Percentiles rank a stretch among this genome's conserved stretches.
Conservation (phyloP, 2,797 vertebrate species). For the Peromyscus eremicus region DNA sequence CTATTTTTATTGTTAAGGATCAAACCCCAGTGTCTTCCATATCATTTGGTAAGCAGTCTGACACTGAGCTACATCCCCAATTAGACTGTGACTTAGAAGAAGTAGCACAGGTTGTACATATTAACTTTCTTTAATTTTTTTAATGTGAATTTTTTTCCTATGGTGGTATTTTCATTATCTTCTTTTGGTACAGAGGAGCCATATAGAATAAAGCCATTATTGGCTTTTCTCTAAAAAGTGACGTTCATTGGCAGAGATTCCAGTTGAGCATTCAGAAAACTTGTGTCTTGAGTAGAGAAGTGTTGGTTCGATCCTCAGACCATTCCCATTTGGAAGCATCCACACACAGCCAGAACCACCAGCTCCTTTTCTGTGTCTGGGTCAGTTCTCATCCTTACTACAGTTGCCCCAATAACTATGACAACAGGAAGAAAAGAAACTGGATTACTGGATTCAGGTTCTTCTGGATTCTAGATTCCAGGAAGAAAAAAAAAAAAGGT, state of each 20-base stretch:
- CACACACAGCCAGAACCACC: background rate
- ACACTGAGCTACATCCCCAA: background rate
- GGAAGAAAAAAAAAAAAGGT: conserved; percentile 51
- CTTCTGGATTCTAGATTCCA: conserved; percentile 63
- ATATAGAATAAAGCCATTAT: background rate
- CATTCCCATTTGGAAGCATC: conserved; percentile 4
- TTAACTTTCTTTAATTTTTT: conserved; percentile 5
- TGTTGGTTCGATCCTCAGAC: background rate
- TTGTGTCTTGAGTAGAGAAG: background rate
- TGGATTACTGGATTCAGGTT: background rate
- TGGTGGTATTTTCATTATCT: background rate
- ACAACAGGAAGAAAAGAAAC: background rate
- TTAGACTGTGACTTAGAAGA: conserved; percentile 22
- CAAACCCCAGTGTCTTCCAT: background rate
- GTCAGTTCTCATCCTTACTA: background rate
- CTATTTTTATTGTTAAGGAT: background rate
- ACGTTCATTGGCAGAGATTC: background rate
- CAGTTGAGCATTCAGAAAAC: background rate
- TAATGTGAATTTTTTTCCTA: background rate
- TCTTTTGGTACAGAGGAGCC: background rate
- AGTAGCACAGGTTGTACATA: background rate
- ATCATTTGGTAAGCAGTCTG: no score
- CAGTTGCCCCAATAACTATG: background rate
- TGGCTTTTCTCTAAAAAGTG: conserved; percentile 29
- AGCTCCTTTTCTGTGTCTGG: conserved; percentile 39